phyloP scores from a whole-genome alignment of 2,888 invertebrate genomes.

The Eupeodes luniger region DNA sequence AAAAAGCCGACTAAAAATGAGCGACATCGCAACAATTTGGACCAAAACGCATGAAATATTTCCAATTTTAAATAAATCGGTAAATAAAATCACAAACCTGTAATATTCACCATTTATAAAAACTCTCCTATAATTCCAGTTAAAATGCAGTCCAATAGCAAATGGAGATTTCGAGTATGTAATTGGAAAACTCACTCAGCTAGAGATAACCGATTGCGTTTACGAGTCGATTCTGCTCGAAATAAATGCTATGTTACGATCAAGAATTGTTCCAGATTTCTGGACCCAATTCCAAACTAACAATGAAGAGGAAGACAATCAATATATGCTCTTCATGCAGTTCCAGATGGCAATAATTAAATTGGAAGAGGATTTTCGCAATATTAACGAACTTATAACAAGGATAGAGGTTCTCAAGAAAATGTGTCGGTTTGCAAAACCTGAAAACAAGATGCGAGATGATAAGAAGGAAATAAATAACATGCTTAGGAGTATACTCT shows the following conservation, averaged over 20 bases:
- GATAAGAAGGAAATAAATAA: constrained; percentile 85
- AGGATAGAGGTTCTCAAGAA: constrained; percentile 77
- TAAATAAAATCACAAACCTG: constrained; percentile 59
- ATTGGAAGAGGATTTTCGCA: constrained; percentile 79
- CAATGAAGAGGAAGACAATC: constrained; percentile 67
- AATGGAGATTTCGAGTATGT: constrained; percentile 76
- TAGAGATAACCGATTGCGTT: constrained; percentile 77
- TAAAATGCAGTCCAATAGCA: constrained; percentile 66
- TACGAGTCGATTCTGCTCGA: constrained; percentile 80
- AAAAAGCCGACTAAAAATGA: constrained; percentile 75
- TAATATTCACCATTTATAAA: constrained; percentile 48
- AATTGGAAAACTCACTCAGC: constrained; percentile 61
- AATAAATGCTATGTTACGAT: constrained; percentile 80
- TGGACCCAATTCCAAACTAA: constrained; percentile 81
- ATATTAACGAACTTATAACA: constrained; percentile 78
- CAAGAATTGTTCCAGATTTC: constrained; percentile 81
- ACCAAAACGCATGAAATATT: constrained; percentile 79
- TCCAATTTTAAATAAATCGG: constrained; percentile 80
- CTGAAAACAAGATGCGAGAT: constrained; percentile 63
- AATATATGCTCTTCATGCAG: constrained; percentile 78
- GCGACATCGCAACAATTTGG: constrained; percentile 79
- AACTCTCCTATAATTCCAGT: constrained; percentile 64
- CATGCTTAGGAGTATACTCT: constrained; percentile 87
- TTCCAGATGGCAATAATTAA: constrained; percentile 81
- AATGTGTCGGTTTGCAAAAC: constrained; percentile 70